Percentiles rank a stretch among this genome's conserved stretches.
Evolutionary conservation across 1,140 invertebrate genomes (phyloP).

Genomic region (Carposina sasakii): DNA sequence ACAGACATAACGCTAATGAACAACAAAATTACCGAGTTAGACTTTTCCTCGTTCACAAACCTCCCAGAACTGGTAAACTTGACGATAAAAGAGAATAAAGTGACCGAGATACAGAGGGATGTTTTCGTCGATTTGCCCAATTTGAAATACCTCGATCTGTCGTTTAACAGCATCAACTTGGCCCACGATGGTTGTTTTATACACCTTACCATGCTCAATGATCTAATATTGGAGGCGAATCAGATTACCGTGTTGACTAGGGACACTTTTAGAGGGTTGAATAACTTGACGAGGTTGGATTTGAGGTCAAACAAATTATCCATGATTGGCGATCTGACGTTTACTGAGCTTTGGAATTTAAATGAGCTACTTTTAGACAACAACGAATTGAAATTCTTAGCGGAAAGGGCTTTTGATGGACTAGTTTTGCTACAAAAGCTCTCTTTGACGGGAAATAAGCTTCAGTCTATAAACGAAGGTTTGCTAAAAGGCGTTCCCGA

Average conservation of each 20-base stretch:
- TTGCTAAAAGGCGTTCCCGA: conserved; percentile 78
- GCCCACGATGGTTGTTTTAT: conserved; percentile 83
- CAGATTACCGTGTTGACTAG: conserved; percentile 78
- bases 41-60: conserved; percentile 79
- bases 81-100: conserved; percentile 81
- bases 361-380: conserved; percentile 82
- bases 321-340: conserved; percentile 82
- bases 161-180: conserved; percentile 80
- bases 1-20: conserved; percentile 79
- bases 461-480: conserved; percentile 78
- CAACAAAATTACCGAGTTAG: conserved; percentile 79
- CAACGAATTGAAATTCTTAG: conserved; percentile 78
- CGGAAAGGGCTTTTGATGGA: conserved; percentile 81
- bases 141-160: conserved; percentile 78
- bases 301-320: conserved; percentile 80
- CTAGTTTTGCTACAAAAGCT: conserved; percentile 79
- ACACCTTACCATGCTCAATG: conserved; percentile 77
- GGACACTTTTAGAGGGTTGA: conserved; percentile 81
- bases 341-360: conserved; percentile 82
- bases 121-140: conserved; percentile 81
- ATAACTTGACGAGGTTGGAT: conserved; percentile 78
- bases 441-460: conserved; percentile 81
- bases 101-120: conserved; percentile 80
- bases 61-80: conserved; percentile 77
- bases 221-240: conserved; percentile 81